Evolutionary conservation across 92 coral and sea anemone species (phyloP), one percentile per base, ranked within the genome.

Genomic region (Paragorgia papillata): DNA sequence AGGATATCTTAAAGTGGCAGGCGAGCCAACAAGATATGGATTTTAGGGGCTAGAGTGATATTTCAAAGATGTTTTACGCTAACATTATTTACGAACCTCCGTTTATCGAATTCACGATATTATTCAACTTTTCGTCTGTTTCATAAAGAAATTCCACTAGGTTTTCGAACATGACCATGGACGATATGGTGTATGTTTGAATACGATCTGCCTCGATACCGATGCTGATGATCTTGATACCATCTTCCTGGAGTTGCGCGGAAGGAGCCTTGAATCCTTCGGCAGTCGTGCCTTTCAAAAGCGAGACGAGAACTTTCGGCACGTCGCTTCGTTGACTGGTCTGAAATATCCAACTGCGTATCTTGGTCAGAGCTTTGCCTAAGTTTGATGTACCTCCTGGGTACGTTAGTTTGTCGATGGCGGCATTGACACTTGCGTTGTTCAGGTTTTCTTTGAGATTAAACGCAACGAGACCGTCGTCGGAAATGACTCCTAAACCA

Each of bases 301-400:
- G 78, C n/a, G 57, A 22, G n/a, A 71, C 64, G 28, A 71, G 14
- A 31, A 71, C 57, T 34, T 71, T 71, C 15, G 78, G 78, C 2
- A 71, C 78, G 29, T 71, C 57, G 5, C 20, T 28, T 2, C 78
- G 63, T n/a, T 25, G 27, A 28, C 78, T 71, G 17, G 46, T 53
- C 49, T 14, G 53, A 20, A 71, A 7, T 1, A 71, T 55, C 78
- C 78, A 71, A 13, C 78, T 39, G 9, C 78, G 32, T 17, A 43
- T 55, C 50, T 71, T 71, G 3, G 63, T 18, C 5, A 90, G 69
- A 0, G 90, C 96, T 46, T 73, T 58, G 14, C 83, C 91, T 13
- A 80, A 25, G 19, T 78, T 84, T 67, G 83, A 76, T 3, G 87
- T 85, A 24, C 67, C 74, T 1, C 39, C 66, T 14, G 78, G 78